Evolutionary conservation across 2,888 invertebrate species (phyloP).

Genomic region (Microdon myrmicae): DNA sequence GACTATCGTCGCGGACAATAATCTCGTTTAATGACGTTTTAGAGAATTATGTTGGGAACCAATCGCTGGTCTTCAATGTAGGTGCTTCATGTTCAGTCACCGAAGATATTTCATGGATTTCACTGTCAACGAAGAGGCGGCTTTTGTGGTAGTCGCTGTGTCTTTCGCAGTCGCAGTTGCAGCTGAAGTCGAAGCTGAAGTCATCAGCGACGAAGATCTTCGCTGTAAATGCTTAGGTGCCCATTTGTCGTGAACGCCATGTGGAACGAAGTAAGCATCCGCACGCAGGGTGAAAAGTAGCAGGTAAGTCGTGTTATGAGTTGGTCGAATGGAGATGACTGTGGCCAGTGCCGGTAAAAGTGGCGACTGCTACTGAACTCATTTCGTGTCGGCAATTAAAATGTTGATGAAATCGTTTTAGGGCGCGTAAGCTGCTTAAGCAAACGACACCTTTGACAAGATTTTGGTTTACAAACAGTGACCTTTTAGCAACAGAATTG

Average conservation of each 20-base stretch:
- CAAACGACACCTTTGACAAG: no score
- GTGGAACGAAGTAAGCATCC: slow-evolving; percentile 34
- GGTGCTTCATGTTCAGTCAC: slow-evolving; percentile 46
- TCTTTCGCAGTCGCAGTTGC: background rate
- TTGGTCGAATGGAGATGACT: slow-evolving; percentile 20
- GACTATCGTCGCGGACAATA: slow-evolving; percentile 46
- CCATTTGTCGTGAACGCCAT: slow-evolving; percentile 24
- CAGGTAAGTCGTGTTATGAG: slow-evolving; percentile 15
- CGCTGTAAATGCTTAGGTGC: no score
- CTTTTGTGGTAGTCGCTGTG: slow-evolving; percentile 16
- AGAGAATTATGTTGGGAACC: slow-evolving; percentile 47
- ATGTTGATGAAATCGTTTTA: no score
- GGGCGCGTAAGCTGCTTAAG: no score
- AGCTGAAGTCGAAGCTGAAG: no score
- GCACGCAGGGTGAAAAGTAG: slow-evolving; percentile 34
- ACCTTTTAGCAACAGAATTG: no score
- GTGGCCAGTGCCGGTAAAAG: slow-evolving; percentile 14
- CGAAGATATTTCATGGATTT: slow-evolving; percentile 38
- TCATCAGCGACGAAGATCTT: no score
- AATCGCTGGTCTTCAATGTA: slow-evolving; percentile 39
- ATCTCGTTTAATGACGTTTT: slow-evolving; percentile 52
- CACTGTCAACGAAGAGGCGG: no score
- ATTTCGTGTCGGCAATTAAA: no score
- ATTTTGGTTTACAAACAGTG: no score
- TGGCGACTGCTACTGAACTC: no score